A percentile compares a stretch with the other conserved stretches of the same genome.
Conservation (phyloP, 2,113 vertebrate species). For the Psilopsiagon aymara region DNA sequence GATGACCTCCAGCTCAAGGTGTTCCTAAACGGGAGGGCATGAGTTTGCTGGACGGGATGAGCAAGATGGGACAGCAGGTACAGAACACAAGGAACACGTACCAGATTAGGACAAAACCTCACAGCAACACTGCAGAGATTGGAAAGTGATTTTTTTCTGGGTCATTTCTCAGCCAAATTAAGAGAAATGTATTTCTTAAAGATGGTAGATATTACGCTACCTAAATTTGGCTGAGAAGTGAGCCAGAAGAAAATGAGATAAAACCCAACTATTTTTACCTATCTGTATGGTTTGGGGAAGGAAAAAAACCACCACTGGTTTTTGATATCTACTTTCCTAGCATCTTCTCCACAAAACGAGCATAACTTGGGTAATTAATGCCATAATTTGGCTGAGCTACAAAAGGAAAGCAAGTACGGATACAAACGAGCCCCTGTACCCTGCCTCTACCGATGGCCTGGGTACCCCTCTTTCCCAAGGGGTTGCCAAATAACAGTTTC, state of each 20-base stretch:
- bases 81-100: not conserved
- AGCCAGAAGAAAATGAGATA: not conserved
- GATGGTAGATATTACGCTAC: not conserved
- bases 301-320: not conserved
- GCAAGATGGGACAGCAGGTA: not conserved
- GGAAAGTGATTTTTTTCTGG: not conserved
- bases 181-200: not conserved
- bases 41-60: not conserved
- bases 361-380: not conserved
- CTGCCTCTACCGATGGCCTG: not conserved
- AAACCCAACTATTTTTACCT: not conserved
- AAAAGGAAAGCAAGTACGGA: not conserved
- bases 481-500: not conserved
- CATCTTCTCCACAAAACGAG: not conserved
- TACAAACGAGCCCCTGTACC: not conserved
- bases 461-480: not conserved
- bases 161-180: not conserved
- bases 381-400: not conserved
- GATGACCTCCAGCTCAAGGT: not conserved
- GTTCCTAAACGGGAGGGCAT: not conserved
- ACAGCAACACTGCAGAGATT: not conserved
- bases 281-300: not conserved
- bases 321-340: not conserved
- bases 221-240: not conserved
- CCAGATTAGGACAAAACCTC: not conserved